A percentile compares a stretch with the other conserved stretches of the same genome.
Evolutionary conservation across 2,797 vertebrate genomes (phyloP).

Genomic region (Clarias platycephalus): DNA sequence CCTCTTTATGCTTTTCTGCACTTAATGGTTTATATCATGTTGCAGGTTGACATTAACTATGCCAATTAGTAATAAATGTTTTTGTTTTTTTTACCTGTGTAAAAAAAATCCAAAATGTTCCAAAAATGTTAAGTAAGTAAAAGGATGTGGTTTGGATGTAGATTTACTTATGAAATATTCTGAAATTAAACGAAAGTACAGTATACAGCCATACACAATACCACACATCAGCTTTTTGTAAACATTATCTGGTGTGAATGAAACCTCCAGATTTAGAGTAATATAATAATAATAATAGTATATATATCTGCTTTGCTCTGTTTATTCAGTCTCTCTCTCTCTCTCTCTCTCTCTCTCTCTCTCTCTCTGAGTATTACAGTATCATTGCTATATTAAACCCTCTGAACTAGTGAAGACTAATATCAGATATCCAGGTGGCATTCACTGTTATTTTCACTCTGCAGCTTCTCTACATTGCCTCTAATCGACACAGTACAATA

Average conservation of each 20-base stretch:
- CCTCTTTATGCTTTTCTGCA: neutral
- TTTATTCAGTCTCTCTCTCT: constrained; percentile 24
- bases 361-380: constrained; percentile 27
- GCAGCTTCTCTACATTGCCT: constrained; percentile 46
- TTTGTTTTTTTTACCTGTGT: too few relatives aligned
- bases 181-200: neutral
- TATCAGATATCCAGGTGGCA: constrained; percentile 49
- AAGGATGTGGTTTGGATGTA: neutral
- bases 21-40: neutral
- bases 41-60: neutral
- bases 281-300: neutral
- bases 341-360: constrained; percentile 21
- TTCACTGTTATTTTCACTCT: constrained; percentile 54
- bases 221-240: neutral
- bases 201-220: neutral
- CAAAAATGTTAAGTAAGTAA: neutral
- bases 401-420: constrained; percentile 40
- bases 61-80: neutral
- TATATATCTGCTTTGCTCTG: neutral
- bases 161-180: neutral
- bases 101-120: neutral
- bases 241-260: neutral
- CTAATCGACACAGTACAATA: constrained; percentile 55
- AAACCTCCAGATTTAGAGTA: neutral
- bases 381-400: constrained; percentile 16